These are phyloP conservation scores for Cotesia typhae DNA, from an alignment of 1,140 invertebrate species.

Conservation along the genomic window DNA sequence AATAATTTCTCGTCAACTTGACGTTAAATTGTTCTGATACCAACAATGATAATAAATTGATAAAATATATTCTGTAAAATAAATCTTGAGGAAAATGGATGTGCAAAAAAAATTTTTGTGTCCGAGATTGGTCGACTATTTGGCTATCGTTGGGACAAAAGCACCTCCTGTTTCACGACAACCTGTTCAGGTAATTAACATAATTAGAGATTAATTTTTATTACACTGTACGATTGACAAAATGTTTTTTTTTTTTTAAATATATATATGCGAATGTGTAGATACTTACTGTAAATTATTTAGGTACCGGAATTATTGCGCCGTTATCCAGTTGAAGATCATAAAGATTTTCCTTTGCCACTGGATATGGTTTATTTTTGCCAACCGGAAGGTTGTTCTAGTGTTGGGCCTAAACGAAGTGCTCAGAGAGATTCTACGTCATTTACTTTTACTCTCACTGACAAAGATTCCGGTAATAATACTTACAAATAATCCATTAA, in stretches of 20 bases:
- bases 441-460: constrained; percentile 98
- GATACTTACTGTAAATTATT: constrained; percentile 22
- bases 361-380: constrained; percentile 99
- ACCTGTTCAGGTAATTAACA: constrained; percentile 74
- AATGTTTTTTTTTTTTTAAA: too few species aligned
- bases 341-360: constrained; percentile 96
- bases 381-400: constrained; percentile 97
- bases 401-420: constrained; percentile 85
- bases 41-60: neutral
- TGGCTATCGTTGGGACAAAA: constrained; percentile 93
- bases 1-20: neutral
- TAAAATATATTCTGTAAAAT: constrained; percentile 29
- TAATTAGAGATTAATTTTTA: constrained; percentile 15
- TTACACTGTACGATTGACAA: too few species aligned
- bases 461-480: constrained; percentile 92
- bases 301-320: constrained; percentile 89
- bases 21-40: neutral
- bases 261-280: neutral
- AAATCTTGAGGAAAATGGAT: constrained; percentile 61
- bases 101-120: constrained; percentile 83
- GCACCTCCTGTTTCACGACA: constrained; percentile 75
- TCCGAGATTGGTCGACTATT: constrained; percentile 90
- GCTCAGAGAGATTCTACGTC: constrained; percentile 89
- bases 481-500: neutral
- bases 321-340: constrained; percentile 96